Percentiles rank a stretch among this genome's conserved stretches.
phyloP scores from a whole-genome alignment of 35 echinoderm and acorn worm species.

The Nesometra sesokonis region DNA sequence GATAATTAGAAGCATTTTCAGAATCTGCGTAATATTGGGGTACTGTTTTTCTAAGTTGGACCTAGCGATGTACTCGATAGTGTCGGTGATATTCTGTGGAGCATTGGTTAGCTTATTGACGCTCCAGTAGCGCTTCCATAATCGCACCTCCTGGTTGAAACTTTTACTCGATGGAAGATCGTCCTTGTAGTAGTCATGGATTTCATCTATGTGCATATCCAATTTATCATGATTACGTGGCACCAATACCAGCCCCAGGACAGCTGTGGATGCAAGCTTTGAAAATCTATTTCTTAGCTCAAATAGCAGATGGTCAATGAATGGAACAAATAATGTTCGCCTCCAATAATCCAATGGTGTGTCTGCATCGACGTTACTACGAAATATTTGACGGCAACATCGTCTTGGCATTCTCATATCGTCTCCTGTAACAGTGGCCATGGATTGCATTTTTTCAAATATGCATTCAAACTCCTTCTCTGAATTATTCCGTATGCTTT shows the following conservation, averaged over 20 bases:
- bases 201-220: background rate
- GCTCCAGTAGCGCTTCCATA: slow-evolving; percentile 28
- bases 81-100: background rate
- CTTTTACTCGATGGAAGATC: slow-evolving; percentile 6
- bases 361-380: slow-evolving; percentile 24
- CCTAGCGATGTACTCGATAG: background rate
- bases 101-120: background rate
- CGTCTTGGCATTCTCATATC: background rate
- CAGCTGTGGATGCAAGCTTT: background rate
- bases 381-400: background rate
- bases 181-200: slow-evolving; percentile 1
- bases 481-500: background rate
- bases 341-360: background rate
- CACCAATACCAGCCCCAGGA: slow-evolving; percentile 4
- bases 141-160: slow-evolving; percentile 13
- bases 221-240: background rate
- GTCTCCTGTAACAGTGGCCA: background rate
- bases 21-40: slow-evolving; percentile 13
- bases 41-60: background rate
- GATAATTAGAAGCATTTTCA: slow-evolving; percentile 15
- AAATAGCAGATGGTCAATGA: slow-evolving; percentile 13
- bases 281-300: slow-evolving; percentile 13
- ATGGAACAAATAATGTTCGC: slow-evolving; percentile 9
- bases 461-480: background rate
- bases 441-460: slow-evolving; percentile 1